Evolutionary conservation across 1,140 invertebrate species (phyloP).

Genomic region (Drosophila miranda): DNA sequence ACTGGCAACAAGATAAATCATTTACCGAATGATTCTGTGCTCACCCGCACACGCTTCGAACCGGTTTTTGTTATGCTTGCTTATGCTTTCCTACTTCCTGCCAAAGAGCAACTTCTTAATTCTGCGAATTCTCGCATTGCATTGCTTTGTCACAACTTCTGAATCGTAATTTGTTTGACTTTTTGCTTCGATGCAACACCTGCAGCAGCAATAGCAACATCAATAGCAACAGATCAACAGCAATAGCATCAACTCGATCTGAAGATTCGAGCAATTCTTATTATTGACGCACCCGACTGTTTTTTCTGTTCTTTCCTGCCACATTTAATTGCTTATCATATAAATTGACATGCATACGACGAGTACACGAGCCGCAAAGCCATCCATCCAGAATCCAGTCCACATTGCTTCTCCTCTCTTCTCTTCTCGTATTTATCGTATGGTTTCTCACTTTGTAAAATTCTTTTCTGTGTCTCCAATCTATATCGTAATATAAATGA

Average conservation of each 20-base stretch:
- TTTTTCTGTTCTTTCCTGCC: conserved; percentile 16
- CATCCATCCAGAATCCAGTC: conserved; percentile 31
- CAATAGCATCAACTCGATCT: conserved; percentile 51
- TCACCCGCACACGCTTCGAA: conserved; percentile 17
- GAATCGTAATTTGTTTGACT: conserved; percentile 35
- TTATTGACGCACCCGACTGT: conserved; percentile 47
- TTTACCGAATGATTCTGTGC: conserved; percentile 39
- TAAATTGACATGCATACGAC: conserved; percentile 68
- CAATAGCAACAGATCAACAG: conserved; percentile 32
- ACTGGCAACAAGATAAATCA: conserved; percentile 69
- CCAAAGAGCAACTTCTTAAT: conserved; percentile 23
- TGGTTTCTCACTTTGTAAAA: conserved; percentile 61
- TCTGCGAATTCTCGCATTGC: conserved; percentile 53
- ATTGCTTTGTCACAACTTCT: conserved; percentile 46
- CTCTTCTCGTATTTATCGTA: conserved; percentile 47
- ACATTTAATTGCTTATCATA: conserved; percentile 61
- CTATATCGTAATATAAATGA: conserved; percentile 33
- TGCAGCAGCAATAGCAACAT: conserved; percentile 43
- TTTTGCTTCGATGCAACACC: conserved; percentile 53
- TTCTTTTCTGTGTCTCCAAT: conserved; percentile 64
- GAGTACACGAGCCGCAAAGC: conserved; percentile 17
- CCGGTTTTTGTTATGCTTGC: conserved; percentile 34
- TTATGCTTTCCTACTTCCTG: conserved; percentile 47
- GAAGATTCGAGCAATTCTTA: conserved; percentile 46
- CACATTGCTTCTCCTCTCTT: conserved; percentile 35